Percentiles rank a stretch among this genome's conserved stretches.
These are phyloP conservation scores for Arizona elegans DNA, from an alignment of 2,113 vertebrate species.

Conservation along the genomic window DNA sequence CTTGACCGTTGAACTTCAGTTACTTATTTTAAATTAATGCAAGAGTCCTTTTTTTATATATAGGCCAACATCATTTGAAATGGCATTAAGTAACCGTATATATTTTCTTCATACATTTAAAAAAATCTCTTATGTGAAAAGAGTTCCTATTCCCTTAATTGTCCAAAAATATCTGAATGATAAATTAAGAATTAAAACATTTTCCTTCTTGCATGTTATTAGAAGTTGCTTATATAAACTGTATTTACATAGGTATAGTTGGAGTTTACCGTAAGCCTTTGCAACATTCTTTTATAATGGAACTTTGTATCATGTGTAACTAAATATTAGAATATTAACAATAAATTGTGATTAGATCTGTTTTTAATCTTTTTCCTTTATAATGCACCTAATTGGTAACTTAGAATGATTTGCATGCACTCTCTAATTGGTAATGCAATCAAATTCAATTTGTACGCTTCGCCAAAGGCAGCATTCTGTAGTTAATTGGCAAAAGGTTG, in stretches of 20 bases:
- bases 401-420: not conserved
- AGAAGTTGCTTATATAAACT: not conserved
- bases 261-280: not conserved
- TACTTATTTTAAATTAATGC: not conserved
- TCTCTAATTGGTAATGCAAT: conserved; percentile 2
- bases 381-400: not conserved
- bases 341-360: not conserved
- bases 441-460: not conserved
- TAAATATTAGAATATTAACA: not conserved
- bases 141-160: not conserved
- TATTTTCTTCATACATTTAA: not conserved
- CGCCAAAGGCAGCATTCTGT: not conserved
- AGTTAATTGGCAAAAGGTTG: not conserved
- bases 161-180: not conserved
- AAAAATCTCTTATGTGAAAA: not conserved
- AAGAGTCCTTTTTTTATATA: not conserved
- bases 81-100: not conserved
- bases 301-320: not conserved
- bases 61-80: not conserved
- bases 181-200: not conserved
- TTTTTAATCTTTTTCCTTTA: not conserved
- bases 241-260: not conserved
- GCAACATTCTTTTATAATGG: not conserved
- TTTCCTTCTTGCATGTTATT: not conserved
- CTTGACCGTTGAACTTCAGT: not conserved